Evolutionary conservation across 2,888 invertebrate genomes (phyloP).

Genomic region (Tolmerus cingulatus): DNA sequence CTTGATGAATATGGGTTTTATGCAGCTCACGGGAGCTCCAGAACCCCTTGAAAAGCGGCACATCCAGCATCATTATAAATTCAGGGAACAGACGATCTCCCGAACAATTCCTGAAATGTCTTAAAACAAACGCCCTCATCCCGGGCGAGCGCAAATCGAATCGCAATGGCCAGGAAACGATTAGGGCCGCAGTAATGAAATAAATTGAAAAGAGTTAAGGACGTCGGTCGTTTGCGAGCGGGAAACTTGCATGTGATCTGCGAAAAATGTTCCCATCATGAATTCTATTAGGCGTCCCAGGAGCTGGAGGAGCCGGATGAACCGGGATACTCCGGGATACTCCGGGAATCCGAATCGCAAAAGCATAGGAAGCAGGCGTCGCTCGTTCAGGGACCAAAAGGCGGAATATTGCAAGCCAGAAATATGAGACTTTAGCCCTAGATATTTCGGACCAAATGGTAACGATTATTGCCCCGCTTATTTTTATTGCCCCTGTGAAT

Average conservation of each 20-base stretch:
- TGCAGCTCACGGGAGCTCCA: background rate
- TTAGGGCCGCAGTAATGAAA: background rate
- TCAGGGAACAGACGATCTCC: background rate
- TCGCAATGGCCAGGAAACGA: background rate
- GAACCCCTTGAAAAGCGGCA: background rate
- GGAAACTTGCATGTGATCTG: background rate
- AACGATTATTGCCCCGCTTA: background rate
- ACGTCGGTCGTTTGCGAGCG: background rate
- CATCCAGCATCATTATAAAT: background rate
- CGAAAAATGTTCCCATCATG: background rate
- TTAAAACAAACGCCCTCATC: background rate
- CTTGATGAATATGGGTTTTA: background rate
- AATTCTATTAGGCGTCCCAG: background rate
- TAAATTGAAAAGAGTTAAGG: background rate
- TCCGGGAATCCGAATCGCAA: background rate
- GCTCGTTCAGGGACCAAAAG: background rate
- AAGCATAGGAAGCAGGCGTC: background rate
- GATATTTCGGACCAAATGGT: background rate
- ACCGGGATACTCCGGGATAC: no score
- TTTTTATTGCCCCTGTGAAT: background rate
- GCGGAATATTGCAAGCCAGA: background rate
- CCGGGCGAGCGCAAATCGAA: background rate
- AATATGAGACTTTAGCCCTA: background rate
- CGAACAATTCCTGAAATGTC: background rate
- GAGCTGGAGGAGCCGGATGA: background rate